phyloP scores from a whole-genome alignment of 1,140 invertebrate species.

The Drosophila pandora region DNA sequence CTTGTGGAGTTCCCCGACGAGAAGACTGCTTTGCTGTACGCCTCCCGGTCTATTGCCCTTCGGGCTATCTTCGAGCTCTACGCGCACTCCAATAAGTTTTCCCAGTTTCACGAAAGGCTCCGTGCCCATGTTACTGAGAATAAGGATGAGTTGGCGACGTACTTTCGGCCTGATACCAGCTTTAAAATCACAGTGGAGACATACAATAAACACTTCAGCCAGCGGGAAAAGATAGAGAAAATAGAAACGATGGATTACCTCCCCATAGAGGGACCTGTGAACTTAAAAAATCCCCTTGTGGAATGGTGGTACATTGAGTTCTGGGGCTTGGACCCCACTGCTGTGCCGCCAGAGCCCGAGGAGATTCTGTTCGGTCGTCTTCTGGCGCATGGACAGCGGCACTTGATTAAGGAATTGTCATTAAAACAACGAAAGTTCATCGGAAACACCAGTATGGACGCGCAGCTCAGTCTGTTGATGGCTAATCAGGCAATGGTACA shows the following conservation, averaged over 20 bases:
- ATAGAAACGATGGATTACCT: constrained; percentile 94
- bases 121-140: constrained; percentile 84
- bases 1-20: constrained; percentile 89
- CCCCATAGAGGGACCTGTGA: constrained; percentile 91
- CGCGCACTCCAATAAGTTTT: constrained; percentile 86
- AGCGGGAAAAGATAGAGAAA: constrained; percentile 91
- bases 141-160: constrained; percentile 83
- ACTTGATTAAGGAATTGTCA: constrained; percentile 91
- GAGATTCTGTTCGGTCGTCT: constrained; percentile 93
- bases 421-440: constrained; percentile 97
- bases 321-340: constrained; percentile 91
- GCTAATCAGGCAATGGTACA: constrained; percentile 94
- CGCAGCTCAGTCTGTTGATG: constrained; percentile 96
- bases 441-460: constrained; percentile 98
- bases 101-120: constrained; percentile 88
- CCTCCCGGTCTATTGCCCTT: constrained; percentile 90
- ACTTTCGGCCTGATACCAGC: constrained; percentile 85
- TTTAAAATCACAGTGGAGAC: constrained; percentile 95
- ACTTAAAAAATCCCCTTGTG: constrained; percentile 92
- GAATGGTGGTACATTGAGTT: constrained; percentile 93
- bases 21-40: constrained; percentile 86
- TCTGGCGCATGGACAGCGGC: constrained; percentile 92
- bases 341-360: constrained; percentile 89
- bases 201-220: constrained; percentile 93
- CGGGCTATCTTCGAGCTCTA: constrained; percentile 92